These are phyloP conservation scores for Nycticebus coucang DNA, from an alignment of 2,113 vertebrate species.

Conservation along the genomic window DNA sequence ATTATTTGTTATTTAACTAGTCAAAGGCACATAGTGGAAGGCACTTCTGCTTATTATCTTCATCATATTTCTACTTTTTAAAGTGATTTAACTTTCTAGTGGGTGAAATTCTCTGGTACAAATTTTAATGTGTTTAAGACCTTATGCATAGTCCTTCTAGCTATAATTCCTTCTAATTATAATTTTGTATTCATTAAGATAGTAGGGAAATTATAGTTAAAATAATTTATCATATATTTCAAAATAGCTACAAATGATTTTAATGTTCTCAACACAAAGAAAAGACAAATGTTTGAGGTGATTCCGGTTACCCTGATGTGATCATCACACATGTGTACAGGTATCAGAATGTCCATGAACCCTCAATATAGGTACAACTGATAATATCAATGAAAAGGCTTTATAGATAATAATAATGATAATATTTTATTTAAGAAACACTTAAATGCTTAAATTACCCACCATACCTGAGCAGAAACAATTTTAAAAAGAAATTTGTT, in stretches of 20 bases:
- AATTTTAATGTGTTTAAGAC: conserved; percentile 58
- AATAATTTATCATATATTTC: background rate
- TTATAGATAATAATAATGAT: conserved; percentile 56
- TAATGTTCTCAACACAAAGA: background rate
- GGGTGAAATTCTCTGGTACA: conserved; percentile 56
- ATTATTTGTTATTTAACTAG: conserved; percentile 69
- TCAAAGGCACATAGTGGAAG: background rate
- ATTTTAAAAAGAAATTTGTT: conserved; percentile 61
- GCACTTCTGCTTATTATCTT: conserved; percentile 41
- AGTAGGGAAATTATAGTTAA: background rate
- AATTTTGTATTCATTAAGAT: background rate
- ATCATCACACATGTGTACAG: background rate
- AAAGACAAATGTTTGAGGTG: background rate
- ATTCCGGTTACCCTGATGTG: background rate
- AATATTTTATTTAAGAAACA: conserved; percentile 72
- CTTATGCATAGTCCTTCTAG: background rate
- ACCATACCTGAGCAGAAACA: conserved; percentile 67
- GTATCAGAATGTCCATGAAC: background rate
- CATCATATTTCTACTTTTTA: conserved; percentile 17
- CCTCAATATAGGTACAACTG: background rate
- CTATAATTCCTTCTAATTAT: background rate
- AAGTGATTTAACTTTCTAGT: conserved; percentile 45
- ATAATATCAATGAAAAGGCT: background rate
- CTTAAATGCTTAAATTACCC: conserved; percentile 68
- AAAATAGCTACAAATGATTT: background rate